Conservation (phyloP, 37 sponge, comb jelly and placozoan species). For the Amphimedon queenslandica region DNA sequence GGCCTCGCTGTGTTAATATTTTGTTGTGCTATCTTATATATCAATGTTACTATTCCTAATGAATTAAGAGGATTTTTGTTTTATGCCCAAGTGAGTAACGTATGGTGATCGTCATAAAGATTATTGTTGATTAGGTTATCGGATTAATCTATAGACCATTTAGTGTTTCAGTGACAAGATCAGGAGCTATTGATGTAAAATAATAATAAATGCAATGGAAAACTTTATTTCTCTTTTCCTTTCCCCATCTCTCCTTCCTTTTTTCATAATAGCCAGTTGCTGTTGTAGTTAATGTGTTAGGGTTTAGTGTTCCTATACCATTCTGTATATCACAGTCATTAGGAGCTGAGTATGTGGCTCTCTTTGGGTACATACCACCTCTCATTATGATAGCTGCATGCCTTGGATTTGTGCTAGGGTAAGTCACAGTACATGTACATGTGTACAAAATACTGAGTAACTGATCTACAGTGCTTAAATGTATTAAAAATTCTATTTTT, state of each 20-base stretch:
- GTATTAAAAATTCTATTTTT: background rate
- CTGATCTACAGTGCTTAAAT: too few species aligned
- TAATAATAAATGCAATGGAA: background rate
- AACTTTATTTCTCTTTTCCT: background rate
- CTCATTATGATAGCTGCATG: slow-evolving; percentile 24
- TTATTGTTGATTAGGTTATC: slow-evolving; percentile 44
- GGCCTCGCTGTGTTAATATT: slow-evolving; percentile 42
- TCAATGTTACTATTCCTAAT: slow-evolving; percentile 52
- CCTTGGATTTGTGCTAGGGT: slow-evolving; percentile 34
- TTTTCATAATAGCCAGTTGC: slow-evolving; percentile 1
- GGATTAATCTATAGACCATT: slow-evolving; percentile 69
- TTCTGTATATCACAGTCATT: slow-evolving; percentile 35
- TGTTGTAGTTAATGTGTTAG: slow-evolving; percentile 45
- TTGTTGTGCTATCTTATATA: slow-evolving; percentile 26
- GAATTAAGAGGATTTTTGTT: slow-evolving; percentile 74
- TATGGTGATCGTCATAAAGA: background rate
- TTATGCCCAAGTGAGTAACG: slow-evolving; percentile 63
- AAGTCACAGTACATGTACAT: slow-evolving; percentile 27
- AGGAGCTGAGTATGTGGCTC: slow-evolving; percentile 52
- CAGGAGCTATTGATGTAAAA: background rate
- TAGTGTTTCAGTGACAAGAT: background rate
- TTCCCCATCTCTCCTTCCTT: background rate
- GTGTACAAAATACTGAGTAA: background rate
- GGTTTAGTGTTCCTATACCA: slow-evolving; percentile 67
- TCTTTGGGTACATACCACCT: slow-evolving; percentile 62